Percentiles rank a stretch among this genome's conserved stretches.
Conservation (phyloP, 2,113 vertebrate genomes). For the Sylvilagus bachmani region DNA sequence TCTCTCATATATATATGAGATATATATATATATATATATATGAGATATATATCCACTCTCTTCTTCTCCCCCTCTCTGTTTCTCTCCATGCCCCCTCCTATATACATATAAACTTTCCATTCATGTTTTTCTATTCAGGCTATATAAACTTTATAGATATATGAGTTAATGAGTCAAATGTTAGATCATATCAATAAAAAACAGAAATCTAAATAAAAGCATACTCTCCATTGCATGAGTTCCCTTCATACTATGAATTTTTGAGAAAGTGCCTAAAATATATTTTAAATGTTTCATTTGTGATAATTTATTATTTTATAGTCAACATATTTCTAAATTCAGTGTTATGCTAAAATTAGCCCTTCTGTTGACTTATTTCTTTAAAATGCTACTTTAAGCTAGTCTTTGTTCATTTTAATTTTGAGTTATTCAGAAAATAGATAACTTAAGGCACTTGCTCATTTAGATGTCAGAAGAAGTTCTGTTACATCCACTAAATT, state of each 20-base stretch:
- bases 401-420: constrained; percentile 70
- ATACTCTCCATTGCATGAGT: not conserved
- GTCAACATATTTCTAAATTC: constrained; percentile 19
- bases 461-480: constrained; percentile 83
- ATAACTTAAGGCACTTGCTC: constrained; percentile 73
- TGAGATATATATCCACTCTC: too few relatives aligned
- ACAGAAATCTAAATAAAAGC: not conserved
- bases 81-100: too few relatives aligned
- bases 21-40: too few relatives aligned
- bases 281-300: constrained; percentile 57
- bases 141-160: not conserved
- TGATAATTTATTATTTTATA: not conserved
- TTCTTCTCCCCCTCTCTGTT: too few relatives aligned
- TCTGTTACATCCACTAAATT: constrained; percentile 79
- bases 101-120: not conserved
- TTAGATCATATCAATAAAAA: not conserved
- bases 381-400: constrained; percentile 67
- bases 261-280: constrained; percentile 31
- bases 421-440: constrained; percentile 19
- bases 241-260: not conserved
- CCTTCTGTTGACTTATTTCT: constrained; percentile 44
- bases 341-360: constrained; percentile 21
- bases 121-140: not conserved
- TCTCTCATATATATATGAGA: too few relatives aligned
- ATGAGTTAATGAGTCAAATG: not conserved